A percentile compares a stretch with the other conserved stretches of the same genome.
These are phyloP conservation scores for Galaxea fascicularis DNA, from an alignment of 92 coral and sea anemone genomes.

Conservation along the genomic window DNA sequence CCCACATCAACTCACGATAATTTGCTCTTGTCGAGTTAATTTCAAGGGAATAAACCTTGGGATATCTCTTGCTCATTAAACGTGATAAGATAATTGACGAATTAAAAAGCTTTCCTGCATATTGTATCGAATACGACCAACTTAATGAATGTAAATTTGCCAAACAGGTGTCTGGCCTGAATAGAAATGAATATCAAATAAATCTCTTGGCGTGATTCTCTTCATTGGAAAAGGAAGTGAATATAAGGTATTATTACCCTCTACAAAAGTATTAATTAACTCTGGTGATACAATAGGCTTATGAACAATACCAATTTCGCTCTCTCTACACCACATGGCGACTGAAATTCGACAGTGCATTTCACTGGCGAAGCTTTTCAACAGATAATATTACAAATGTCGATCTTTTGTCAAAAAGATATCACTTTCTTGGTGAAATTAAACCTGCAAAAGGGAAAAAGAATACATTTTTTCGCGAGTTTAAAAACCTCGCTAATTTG, in stretches of 20 bases:
- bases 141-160: slow-evolving; percentile 78
- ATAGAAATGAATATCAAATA: slow-evolving; percentile 62
- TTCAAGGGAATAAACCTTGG: slow-evolving; percentile 61
- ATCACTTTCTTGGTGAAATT: background rate
- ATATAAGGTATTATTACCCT: slow-evolving; percentile 59
- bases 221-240: slow-evolving; percentile 62
- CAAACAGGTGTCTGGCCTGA: slow-evolving; percentile 64
- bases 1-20: slow-evolving; percentile 46
- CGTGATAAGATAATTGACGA: slow-evolving; percentile 75
- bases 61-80: slow-evolving; percentile 72
- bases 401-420: background rate
- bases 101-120: slow-evolving; percentile 61
- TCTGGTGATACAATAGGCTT: slow-evolving; percentile 72
- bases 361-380: slow-evolving; percentile 50
- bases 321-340: slow-evolving; percentile 67
- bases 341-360: slow-evolving; percentile 31
- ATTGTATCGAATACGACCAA: slow-evolving; percentile 59
- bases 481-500: slow-evolving; percentile 43
- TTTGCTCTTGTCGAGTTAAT: slow-evolving; percentile 54
- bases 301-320: slow-evolving; percentile 60
- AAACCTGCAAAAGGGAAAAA: slow-evolving; percentile 7
- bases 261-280: slow-evolving; percentile 94
- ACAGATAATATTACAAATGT: background rate
- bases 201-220: slow-evolving; percentile 66
- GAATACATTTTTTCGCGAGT: background rate